These are phyloP conservation scores for Halictus ligatus DNA, from an alignment of 2,888 invertebrate genomes.

Conservation along the genomic window DNA sequence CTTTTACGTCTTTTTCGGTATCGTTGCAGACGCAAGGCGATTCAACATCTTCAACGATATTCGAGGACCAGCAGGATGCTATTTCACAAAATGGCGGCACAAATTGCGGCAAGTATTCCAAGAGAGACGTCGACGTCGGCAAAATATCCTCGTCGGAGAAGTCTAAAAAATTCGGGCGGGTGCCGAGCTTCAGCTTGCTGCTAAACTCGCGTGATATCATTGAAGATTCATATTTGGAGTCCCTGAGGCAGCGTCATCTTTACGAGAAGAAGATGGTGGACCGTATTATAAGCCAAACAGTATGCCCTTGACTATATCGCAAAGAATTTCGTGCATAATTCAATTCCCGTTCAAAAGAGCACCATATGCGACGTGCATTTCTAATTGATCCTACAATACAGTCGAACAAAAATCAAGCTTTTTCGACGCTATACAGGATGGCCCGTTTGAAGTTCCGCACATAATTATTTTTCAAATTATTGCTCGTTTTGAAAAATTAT, in stretches of 20 bases:
- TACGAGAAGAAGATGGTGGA: slow-evolving; percentile 73
- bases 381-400: neutral
- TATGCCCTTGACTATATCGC: slow-evolving; percentile 28
- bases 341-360: neutral
- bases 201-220: slow-evolving; percentile 47
- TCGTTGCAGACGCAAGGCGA: slow-evolving; percentile 26
- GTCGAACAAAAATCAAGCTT: neutral
- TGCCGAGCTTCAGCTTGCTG: slow-evolving; percentile 33
- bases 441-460: neutral
- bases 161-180: slow-evolving; percentile 36
- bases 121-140: slow-evolving; percentile 4
- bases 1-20: neutral
- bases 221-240: slow-evolving; percentile 68
- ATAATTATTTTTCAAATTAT: neutral
- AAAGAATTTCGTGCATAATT: slow-evolving; percentile 17
- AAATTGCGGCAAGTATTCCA: neutral
- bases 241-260: slow-evolving; percentile 71
- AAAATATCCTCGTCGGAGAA: slow-evolving; percentile 10
- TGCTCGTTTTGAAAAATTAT: too few relatives aligned
- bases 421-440: neutral
- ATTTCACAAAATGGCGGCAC: neutral
- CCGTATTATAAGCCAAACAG: slow-evolving; percentile 59
- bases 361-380: slow-evolving; percentile 2
- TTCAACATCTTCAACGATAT: neutral
- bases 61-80: neutral